Base-by-base conservation (phyloP, 2,113 vertebrate species). In the Corythornis vintsioides region DNA sequence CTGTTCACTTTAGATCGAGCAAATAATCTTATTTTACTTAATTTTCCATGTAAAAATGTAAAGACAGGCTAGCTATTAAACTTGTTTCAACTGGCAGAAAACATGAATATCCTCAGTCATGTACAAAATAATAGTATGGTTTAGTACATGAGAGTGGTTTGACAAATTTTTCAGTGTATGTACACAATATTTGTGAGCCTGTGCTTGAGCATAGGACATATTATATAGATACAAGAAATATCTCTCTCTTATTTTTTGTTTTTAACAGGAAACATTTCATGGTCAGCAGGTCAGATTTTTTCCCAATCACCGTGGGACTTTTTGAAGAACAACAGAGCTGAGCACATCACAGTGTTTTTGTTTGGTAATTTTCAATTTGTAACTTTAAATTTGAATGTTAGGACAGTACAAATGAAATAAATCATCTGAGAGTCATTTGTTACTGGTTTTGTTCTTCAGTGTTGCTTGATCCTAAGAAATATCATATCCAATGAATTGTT, bases 251-350 rank as follows among this genome's bases (percentile, higher is more conserved):
- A 33, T 74, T 87, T 94, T 86, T 74, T 89, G 60, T 89, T 95
- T 92, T 31, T 77, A 91, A 89, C 96, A 99, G 99, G 99, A 95
- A 98, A 97, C 50, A 53, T 97, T 20, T 97, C 97, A 6, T 99
- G 99, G 99, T 96, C 97, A 85, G 93, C 96, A 15, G 98, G 98
- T 96, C 98, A 99, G 96, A 98, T 97, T 80, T 98, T 98, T 88
- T 64, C 97, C 15, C 94, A 97, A 21, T 96, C 97, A 67, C 99
- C 98, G 1, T 99, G 99, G 99, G 98, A 99, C 70, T 98, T 99
- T n/a, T 91, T 99, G 96, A 98, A 97, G 78, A 99, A 96, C 91
- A 98, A 97, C 61, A 98, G 97, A 88, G 95, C 97, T 78, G 98
- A 99, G 76, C 90, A 97, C 47, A 95, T 99, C 94, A 98, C 98